These are phyloP conservation scores for Peribatodes rhomboidaria DNA, from an alignment of 2,888 invertebrate genomes.

Conservation along the genomic window DNA sequence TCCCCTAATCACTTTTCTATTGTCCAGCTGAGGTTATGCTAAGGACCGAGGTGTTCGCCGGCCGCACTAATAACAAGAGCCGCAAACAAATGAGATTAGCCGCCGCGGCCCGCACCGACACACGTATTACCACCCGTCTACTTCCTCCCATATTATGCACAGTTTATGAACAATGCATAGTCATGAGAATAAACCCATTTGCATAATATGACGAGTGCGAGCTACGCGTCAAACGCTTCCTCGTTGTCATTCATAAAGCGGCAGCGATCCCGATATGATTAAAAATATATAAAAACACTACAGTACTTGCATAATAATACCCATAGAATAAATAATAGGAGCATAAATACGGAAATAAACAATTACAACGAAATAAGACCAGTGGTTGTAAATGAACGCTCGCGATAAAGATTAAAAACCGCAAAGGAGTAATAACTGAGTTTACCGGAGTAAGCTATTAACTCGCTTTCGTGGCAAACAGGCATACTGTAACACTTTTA, in stretches of 20 bases:
- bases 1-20: background rate
- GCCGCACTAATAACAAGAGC: slow-evolving; percentile 14
- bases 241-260: slow-evolving; percentile 30
- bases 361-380: slow-evolving; percentile 18
- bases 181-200: slow-evolving; percentile 35
- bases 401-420: slow-evolving; percentile 44
- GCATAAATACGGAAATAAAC: slow-evolving; percentile 9
- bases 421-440: slow-evolving; percentile 47
- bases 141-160: slow-evolving; percentile 29
- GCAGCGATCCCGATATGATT: slow-evolving; percentile 27
- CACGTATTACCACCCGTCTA: slow-evolving; percentile 4
- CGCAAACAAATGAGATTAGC: slow-evolving; percentile 23
- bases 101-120: background rate
- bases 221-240: slow-evolving; percentile 30
- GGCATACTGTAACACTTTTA: slow-evolving; percentile 72
- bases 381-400: slow-evolving; percentile 19
- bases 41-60: background rate
- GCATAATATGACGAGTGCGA: slow-evolving; percentile 35
- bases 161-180: slow-evolving; percentile 33
- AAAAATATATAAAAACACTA: slow-evolving; percentile 35
- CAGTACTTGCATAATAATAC: slow-evolving; percentile 19
- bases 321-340: background rate
- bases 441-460: slow-evolving; percentile 62
- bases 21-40: background rate
- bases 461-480: slow-evolving; percentile 76